Evolutionary conservation across 2,113 vertebrate genomes (phyloP), one percentile per base, ranked within the genome.

Genomic region (Poecile atricapillus): DNA sequence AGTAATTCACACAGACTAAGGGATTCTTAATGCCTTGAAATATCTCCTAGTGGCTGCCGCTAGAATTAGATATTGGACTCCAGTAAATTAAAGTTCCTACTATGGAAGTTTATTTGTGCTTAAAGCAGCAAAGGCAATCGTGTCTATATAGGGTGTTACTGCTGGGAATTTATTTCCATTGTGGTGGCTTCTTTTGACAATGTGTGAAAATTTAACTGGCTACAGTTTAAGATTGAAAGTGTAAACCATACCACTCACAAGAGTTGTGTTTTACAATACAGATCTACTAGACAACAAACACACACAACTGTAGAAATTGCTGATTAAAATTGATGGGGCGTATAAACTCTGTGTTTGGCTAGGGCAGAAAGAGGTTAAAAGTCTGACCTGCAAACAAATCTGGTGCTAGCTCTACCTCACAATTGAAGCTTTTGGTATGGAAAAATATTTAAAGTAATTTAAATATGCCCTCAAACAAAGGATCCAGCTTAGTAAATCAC

Each of bases 301-400:
- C 79, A 74, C 3, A 0, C 6, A 6, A n/a, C 80, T n/a, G 47
- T 22, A 87, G 76, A 64, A 93, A 71, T 2, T 74, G 46, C 77
- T 92, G 94, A 95, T 96, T 94, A 95, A 92, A 97, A 92, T 58
- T 5, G 76, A 95, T 93, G 93, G 93, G 69, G 68, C n/a, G 33
- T 89, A 52, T 70, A 97, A 94, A 94, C 69, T 83, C 76, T 83
- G 33, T 91, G 78, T 87, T 92, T 74, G 73, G 76, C 64, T 56
- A 44, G 71, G 56, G 22, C 44, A 75, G 44, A 82, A 83, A n/a
- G 46, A 83, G 68, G 91, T 90, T 83, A 95, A 67, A 97, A 97
- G 88, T 95, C 93, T 94, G 91, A 94, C 94, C 86, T 67, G 28
- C 44, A 68, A 59, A 78, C 35, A 89, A 86, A 97, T 89, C 80